phyloP scores from a whole-genome alignment of 1,140 invertebrate genomes.

The Philotrypesis tridentata region DNA sequence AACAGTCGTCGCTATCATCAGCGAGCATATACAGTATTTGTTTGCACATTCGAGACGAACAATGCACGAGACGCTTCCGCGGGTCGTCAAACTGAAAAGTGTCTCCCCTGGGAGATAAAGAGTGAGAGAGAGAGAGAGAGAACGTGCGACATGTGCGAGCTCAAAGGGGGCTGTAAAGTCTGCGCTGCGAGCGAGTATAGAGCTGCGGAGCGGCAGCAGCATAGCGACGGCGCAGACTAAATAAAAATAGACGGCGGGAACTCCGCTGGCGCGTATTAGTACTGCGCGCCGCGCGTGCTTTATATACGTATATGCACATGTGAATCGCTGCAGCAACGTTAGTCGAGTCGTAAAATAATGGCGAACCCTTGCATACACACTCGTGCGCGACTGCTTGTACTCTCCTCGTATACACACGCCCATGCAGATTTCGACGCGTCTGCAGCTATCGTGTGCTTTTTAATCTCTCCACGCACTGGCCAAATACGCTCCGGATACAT shows the following conservation, averaged over 20 bases:
- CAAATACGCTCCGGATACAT: too few species aligned
- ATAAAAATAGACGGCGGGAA: slow-evolving; percentile 51
- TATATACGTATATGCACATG: neutral
- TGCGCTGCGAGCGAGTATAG: neutral
- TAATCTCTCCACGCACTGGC: too few species aligned
- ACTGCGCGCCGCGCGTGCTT: slow-evolving; percentile 6
- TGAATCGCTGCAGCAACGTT: slow-evolving; percentile 10
- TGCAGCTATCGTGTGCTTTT: too few species aligned
- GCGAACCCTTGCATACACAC: too few species aligned
- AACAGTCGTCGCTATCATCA: neutral
- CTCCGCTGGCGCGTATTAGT: slow-evolving; percentile 8
- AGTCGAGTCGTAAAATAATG: slow-evolving; percentile 37
- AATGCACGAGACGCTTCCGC: slow-evolving; percentile 39
- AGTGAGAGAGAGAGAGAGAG: slow-evolving; percentile 32
- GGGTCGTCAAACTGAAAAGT: slow-evolving; percentile 42
- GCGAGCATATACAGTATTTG: slow-evolving; percentile 28
- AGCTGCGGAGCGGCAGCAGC: too few species aligned
- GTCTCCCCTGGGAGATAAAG: slow-evolving; percentile 43
- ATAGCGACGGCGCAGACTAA: slow-evolving; percentile 45
- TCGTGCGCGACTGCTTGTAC: too few species aligned
- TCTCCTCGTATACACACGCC: too few species aligned
- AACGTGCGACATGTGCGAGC: slow-evolving; percentile 18
- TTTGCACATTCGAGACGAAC: slow-evolving; percentile 30
- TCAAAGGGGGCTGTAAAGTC: slow-evolving; percentile 36
- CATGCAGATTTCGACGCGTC: too few species aligned